Base-by-base conservation (phyloP, 2,113 vertebrate species). In the Triplophysa dalaica region DNA sequence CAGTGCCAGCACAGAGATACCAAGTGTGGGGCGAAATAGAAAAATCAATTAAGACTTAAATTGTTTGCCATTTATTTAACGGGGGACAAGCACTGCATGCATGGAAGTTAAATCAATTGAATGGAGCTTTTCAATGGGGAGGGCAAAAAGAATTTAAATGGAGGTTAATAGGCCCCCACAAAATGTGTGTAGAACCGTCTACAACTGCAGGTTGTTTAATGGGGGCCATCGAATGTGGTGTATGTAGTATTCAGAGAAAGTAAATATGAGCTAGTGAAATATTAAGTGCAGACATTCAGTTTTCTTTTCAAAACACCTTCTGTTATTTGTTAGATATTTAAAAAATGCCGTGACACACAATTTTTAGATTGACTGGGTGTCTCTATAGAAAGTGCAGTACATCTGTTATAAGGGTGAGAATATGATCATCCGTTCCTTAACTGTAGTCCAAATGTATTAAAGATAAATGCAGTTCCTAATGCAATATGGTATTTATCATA, bases 31-130 rank as follows among this genome's bases (percentile, higher is more conserved):
- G 73, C 21, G 63, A 41, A 38, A 63, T 77, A 64, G 78, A 89
- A 87, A 89, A 90, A 92, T 91, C 91, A 94, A 93, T 94, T 94
- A 92, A 86, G 89, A 86, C 90, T 91, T 89, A 91, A 94, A 92
- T 89, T 92, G 89, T 90, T 90, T 89, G 85, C 82, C 80, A 78
- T 84, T 86, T 85, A 86, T 87, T 89, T 89, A 87, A 88, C 78
- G 82, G 64, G 63, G 87, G 75, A 75, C 68, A 73, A 79, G 83
- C 64, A 77, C 83, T 78, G 85, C 86, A 85, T 86, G 86, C 85
- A 86, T 88, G 86, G 80, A 82, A 83, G 82, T 88, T 89, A 87
- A 89, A 87, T 87, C 82, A 86, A 86, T 82, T 89, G 88, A 70
- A 77, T 85, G 69, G 77, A 78, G 72, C 84, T 79, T 87, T 85